These are phyloP conservation scores for Andrena fulva DNA, from an alignment of 2,888 invertebrate species.

Conservation along the genomic window DNA sequence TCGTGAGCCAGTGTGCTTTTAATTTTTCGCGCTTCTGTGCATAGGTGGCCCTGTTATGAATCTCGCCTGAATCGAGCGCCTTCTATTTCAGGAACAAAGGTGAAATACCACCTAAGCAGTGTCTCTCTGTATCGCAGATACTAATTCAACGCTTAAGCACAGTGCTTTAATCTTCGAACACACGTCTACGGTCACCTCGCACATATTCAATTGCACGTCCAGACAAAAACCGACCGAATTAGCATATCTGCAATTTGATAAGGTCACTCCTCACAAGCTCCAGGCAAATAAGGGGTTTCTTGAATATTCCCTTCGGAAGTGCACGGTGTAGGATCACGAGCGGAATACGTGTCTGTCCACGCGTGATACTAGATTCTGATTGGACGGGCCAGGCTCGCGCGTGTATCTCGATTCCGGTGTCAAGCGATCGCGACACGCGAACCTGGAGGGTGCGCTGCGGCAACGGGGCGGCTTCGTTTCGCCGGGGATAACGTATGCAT, in stretches of 20 bases:
- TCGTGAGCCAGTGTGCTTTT: slow-evolving; percentile 32
- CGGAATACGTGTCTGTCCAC: slow-evolving; percentile 41
- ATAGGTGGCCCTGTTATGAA: neutral
- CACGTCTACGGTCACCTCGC: no score
- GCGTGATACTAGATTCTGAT: slow-evolving; percentile 34
- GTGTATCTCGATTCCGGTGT: slow-evolving; percentile 36
- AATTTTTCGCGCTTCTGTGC: slow-evolving; percentile 35
- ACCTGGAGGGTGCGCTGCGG: neutral
- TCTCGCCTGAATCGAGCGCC: neutral
- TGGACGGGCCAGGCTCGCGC: slow-evolving; percentile 8
- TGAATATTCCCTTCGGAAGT: slow-evolving; percentile 34
- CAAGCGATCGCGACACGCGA: neutral
- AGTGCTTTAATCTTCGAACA: no score
- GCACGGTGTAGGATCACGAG: slow-evolving; percentile 14
- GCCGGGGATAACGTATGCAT: slow-evolving; percentile 67
- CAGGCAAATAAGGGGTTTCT: slow-evolving; percentile 28
- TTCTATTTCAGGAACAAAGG: neutral
- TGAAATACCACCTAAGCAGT: no score
- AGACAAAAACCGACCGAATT: neutral
- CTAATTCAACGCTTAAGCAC: no score
- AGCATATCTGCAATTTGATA: neutral
- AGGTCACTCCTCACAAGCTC: neutral
- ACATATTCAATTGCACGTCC: neutral
- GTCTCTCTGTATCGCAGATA: no score
- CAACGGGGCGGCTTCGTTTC: slow-evolving; percentile 41